Conservation (phyloP, 2,113 vertebrate genomes). For the Agelaius phoeniceus region DNA sequence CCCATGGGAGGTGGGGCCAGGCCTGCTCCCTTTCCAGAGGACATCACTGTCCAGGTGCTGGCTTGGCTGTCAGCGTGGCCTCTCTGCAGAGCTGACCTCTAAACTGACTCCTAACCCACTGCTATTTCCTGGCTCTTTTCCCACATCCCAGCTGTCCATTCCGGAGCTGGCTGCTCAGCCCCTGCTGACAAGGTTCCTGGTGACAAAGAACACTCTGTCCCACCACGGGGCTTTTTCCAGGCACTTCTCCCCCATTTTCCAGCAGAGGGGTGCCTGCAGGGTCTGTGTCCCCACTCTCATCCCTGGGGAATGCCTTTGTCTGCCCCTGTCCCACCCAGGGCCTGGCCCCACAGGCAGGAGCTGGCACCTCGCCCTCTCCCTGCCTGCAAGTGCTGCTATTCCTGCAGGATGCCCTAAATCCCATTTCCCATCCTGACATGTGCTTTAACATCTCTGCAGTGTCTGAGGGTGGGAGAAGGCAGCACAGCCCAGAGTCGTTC, state of each 20-base stretch:
- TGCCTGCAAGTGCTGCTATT: neutral
- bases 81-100: conserved; percentile 6
- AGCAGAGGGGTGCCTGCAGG: neutral
- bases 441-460: neutral
- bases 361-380: neutral
- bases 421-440: neutral
- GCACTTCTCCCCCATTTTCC: neutral
- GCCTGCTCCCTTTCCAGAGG: neutral
- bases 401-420: neutral
- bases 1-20: neutral
- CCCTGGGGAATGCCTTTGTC: neutral
- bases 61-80: accelerated
- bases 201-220: neutral
- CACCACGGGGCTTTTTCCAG: neutral
- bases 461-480: neutral
- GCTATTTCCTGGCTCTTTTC: conserved; percentile 32
- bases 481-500: neutral
- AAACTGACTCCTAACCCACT: neutral
- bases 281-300: neutral
- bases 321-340: neutral
- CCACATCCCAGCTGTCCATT: neutral
- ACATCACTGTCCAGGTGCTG: neutral
- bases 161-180: neutral
- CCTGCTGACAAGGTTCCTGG: neutral
- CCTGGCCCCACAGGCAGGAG: neutral